Evolutionary conservation across 2,888 invertebrate species (phyloP).

Genomic region (Marasmarcha lunaedactyla): DNA sequence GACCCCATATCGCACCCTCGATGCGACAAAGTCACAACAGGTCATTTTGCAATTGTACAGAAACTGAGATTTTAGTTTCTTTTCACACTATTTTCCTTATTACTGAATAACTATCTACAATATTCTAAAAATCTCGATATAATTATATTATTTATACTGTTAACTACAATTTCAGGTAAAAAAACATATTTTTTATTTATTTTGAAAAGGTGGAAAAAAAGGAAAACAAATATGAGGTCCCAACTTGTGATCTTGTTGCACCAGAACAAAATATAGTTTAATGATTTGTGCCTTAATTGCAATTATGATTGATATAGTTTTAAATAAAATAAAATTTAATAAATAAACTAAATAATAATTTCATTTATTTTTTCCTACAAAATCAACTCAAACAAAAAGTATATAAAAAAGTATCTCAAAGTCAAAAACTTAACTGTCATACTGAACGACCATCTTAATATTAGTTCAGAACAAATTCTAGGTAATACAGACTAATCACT

Average conservation of each 20-base stretch:
- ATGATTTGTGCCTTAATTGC: neutral
- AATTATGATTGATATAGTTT: conserved; percentile 1
- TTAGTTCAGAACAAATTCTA: too few species aligned
- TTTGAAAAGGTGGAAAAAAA: neutral
- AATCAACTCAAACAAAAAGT: too few species aligned
- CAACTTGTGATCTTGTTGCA: conserved; percentile 7
- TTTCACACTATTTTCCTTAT: conserved; percentile 4
- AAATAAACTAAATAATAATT: too few species aligned
- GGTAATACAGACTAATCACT: too few species aligned
- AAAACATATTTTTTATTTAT: conserved; percentile 4
- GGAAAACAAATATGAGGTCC: conserved; percentile 1
- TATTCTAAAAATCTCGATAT: conserved; percentile 7
- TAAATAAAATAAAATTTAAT: too few species aligned
- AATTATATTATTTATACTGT: conserved; percentile 8
- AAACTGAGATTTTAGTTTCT: conserved; percentile 13
- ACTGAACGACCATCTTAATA: too few species aligned
- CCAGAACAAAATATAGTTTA: conserved; percentile 10
- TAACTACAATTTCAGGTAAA: conserved; percentile 7
- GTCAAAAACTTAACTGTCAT: too few species aligned
- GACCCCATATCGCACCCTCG: too few species aligned
- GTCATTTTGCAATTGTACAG: conserved; percentile 12
- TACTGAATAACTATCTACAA: conserved; percentile 8
- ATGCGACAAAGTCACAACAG: too few species aligned
- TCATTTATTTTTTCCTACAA: too few species aligned
- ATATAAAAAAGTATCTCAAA: too few species aligned